These are phyloP conservation scores for Hyla sarda DNA, from an alignment of 2,113 vertebrate genomes.

Conservation along the genomic window DNA sequence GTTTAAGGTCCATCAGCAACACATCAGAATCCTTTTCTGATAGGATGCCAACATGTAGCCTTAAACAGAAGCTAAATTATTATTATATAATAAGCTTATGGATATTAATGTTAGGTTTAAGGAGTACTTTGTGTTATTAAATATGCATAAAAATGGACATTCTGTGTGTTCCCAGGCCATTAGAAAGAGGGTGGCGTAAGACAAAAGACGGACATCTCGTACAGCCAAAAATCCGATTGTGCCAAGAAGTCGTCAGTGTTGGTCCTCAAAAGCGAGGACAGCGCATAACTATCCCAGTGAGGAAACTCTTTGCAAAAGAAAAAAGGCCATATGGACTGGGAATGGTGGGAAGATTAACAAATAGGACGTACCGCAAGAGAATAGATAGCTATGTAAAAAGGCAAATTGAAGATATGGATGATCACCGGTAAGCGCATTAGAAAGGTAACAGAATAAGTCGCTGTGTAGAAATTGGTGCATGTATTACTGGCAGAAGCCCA, in stretches of 20 bases:
- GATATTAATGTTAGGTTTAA: too few relatives aligned
- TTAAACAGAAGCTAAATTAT: too few relatives aligned
- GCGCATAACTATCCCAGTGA: slow-evolving; percentile 90
- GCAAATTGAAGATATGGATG: slow-evolving; percentile 98
- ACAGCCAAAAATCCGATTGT: slow-evolving; percentile 90
- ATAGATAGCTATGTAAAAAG: slow-evolving; percentile 96
- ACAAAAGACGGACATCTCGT: slow-evolving; percentile 83
- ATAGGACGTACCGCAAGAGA: slow-evolving; percentile 95
- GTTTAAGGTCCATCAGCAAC: too few relatives aligned
- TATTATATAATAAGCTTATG: too few relatives aligned
- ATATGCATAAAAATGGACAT: slow-evolving; percentile 8
- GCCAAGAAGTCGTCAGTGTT: slow-evolving; percentile 94
- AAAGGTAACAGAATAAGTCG: slow-evolving; percentile 8
- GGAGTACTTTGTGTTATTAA: too few relatives aligned
- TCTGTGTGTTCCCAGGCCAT: slow-evolving; percentile 74
- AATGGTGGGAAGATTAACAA: slow-evolving; percentile 97
- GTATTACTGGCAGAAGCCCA: background rate
- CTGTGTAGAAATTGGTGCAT: background rate
- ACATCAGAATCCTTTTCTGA: too few relatives aligned
- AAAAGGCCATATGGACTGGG: slow-evolving; percentile 95
- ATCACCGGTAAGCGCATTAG: slow-evolving; percentile 82
- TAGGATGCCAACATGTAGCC: too few relatives aligned
- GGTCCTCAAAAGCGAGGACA: slow-evolving; percentile 88
- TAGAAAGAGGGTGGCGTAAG: slow-evolving; percentile 96
- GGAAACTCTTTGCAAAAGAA: slow-evolving; percentile 94